A percentile compares a stretch with the other conserved stretches of the same genome.
These are phyloP conservation scores for Solen grandis DNA, from an alignment of 1,140 invertebrate species.

Conservation along the genomic window DNA sequence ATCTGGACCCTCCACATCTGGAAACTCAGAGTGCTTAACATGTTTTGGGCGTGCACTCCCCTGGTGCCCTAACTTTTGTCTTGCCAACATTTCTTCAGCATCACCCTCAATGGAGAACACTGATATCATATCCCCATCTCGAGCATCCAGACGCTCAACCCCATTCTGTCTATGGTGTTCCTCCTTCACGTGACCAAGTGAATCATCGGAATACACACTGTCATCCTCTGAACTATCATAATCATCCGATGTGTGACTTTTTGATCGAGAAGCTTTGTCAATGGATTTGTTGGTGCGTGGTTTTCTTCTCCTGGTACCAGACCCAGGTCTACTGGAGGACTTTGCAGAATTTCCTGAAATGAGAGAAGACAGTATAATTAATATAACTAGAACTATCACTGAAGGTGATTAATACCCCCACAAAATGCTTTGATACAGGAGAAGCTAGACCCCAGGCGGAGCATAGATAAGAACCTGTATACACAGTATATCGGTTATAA, in stretches of 20 bases:
- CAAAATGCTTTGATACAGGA: too few species aligned
- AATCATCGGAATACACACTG: slow-evolving; percentile 73
- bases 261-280: slow-evolving; percentile 57
- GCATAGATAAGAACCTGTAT: too few species aligned
- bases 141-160: background rate
- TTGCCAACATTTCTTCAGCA: slow-evolving; percentile 25
- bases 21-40: slow-evolving; percentile 1
- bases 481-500: too few species aligned
- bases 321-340: slow-evolving; percentile 69
- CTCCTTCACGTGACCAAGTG: slow-evolving; percentile 32
- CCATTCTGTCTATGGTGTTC: slow-evolving; percentile 15
- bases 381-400: too few species aligned
- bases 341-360: slow-evolving; percentile 68
- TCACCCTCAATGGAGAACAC: background rate
- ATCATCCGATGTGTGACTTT: slow-evolving; percentile 71
- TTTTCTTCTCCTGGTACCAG: slow-evolving; percentile 68
- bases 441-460: too few species aligned
- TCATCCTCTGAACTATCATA: slow-evolving; percentile 76
- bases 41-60: background rate
- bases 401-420: too few species aligned
- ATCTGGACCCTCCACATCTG: slow-evolving; percentile 36
- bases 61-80: slow-evolving; percentile 5
- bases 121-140: background rate
- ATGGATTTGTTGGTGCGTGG: slow-evolving; percentile 46
- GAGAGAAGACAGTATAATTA: slow-evolving; percentile 26